phyloP scores from a whole-genome alignment of 2,888 invertebrate species.

The Leucoma salicis region DNA sequence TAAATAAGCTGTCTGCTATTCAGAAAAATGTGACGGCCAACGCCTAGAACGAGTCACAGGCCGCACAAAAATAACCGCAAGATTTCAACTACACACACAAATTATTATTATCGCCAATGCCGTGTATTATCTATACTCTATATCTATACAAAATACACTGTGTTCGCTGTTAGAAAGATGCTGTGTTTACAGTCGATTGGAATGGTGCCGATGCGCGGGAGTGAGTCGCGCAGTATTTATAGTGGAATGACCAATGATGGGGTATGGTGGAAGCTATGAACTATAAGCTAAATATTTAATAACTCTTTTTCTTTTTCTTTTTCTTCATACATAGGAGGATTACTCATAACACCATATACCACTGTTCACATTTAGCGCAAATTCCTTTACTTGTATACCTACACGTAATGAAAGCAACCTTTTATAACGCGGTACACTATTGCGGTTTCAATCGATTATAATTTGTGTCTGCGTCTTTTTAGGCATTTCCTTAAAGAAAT shows the following conservation, averaged over 20 bases:
- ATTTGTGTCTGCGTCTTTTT: no score
- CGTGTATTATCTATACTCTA: constrained; percentile 9
- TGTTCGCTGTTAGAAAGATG: constrained; percentile 37
- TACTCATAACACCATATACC: not conserved
- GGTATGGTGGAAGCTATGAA: constrained; percentile 26
- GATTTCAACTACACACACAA: constrained; percentile 20
- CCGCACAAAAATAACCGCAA: constrained; percentile 41
- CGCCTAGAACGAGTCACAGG: constrained; percentile 32
- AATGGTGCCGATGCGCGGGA: constrained; percentile 64
- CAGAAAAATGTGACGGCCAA: constrained; percentile 45
- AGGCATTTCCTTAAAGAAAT: no score
- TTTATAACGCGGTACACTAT: no score
- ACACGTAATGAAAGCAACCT: no score
- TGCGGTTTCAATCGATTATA: no score
- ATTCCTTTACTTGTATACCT: no score
- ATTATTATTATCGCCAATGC: constrained; percentile 20
- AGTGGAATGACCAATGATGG: constrained; percentile 50
- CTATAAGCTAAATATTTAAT: constrained; percentile 1
- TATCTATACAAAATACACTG: constrained; percentile 25
- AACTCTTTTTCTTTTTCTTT: no score
- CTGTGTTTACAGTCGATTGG: constrained; percentile 40
- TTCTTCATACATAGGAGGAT: no score
- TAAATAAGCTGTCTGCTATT: no score
- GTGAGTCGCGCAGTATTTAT: constrained; percentile 66
- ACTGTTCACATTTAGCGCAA: no score